A percentile compares a stretch with the other conserved stretches of the same genome.
These are phyloP conservation scores for Ganaspis brasiliensis DNA, from an alignment of 2,888 invertebrate genomes.

Conservation along the genomic window DNA sequence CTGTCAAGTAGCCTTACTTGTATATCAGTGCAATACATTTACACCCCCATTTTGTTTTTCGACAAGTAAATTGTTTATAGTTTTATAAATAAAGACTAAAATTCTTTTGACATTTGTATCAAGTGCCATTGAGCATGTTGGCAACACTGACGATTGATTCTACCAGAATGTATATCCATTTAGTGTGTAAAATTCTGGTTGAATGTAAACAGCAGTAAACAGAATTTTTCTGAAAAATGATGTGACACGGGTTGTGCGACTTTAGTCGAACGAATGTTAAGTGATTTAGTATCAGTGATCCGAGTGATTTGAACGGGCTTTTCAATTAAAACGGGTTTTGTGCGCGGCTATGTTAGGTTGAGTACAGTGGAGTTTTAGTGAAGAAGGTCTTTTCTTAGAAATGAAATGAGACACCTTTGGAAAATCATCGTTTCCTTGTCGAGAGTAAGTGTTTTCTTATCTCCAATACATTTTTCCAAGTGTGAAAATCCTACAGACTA, in stretches of 20 bases:
- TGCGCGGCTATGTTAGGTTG: slow-evolving; percentile 52
- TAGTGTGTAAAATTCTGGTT: slow-evolving; percentile 62
- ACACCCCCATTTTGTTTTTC: too few species aligned
- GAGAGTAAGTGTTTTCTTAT: slow-evolving; percentile 59
- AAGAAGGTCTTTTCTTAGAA: slow-evolving; percentile 61
- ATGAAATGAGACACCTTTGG: slow-evolving; percentile 64
- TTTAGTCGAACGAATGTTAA: slow-evolving; percentile 56
- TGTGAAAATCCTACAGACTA: neutral
- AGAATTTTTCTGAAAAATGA: slow-evolving; percentile 71
- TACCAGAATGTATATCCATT: slow-evolving; percentile 68
- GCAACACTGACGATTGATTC: slow-evolving; percentile 74
- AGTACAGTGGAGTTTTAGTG: slow-evolving; percentile 60
- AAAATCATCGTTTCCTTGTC: slow-evolving; percentile 55
- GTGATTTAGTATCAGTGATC: slow-evolving; percentile 51
- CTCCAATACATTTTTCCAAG: neutral
- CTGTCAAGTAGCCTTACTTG: neutral
- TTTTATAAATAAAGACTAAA: neutral
- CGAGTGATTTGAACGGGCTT: slow-evolving; percentile 54
- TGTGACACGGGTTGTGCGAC: slow-evolving; percentile 68
- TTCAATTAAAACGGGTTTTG: slow-evolving; percentile 56
- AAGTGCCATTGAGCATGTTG: slow-evolving; percentile 62
- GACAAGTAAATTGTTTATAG: neutral
- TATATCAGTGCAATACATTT: too few species aligned
- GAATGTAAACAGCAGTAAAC: slow-evolving; percentile 77
- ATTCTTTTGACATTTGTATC: neutral